These are phyloP conservation scores for Rhinophrynus dorsalis DNA, from an alignment of 2,797 vertebrate genomes.

Conservation along the genomic window DNA sequence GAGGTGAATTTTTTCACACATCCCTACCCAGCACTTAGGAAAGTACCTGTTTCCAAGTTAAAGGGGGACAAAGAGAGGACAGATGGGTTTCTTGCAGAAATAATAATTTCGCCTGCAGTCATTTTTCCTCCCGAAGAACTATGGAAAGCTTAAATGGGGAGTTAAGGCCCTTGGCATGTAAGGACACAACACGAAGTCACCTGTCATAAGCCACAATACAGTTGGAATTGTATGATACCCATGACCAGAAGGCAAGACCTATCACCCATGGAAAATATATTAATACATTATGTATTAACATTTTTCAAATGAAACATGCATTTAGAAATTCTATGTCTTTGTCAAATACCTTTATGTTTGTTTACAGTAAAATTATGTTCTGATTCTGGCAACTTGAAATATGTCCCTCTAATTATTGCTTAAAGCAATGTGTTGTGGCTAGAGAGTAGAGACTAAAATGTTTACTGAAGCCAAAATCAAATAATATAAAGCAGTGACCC, in stretches of 20 bases:
- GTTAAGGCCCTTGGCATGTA: too few species aligned
- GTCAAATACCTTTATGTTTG: not conserved
- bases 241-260: too few species aligned
- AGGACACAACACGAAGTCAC: too few species aligned
- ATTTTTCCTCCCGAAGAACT: not conserved
- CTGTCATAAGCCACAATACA: too few species aligned
- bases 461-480: conserved; percentile 4
- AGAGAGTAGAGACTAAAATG: not conserved
- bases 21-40: too few species aligned
- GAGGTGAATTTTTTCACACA: too few species aligned
- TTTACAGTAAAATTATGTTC: conserved; percentile 12
- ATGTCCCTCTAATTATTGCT: conserved; percentile 13
- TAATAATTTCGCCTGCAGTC: too few species aligned
- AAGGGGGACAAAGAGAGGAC: too few species aligned
- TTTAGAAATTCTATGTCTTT: not conserved
- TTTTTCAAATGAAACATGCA: not conserved
- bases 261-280: not conserved
- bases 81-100: too few species aligned
- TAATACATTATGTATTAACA: too few species aligned
- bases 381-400: conserved; percentile 12
- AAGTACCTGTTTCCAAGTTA: too few species aligned
- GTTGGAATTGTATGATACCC: too few species aligned
- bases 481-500: conserved; percentile 4
- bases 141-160: not conserved
- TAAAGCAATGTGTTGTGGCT: not conserved